phyloP scores from a whole-genome alignment of 2,888 invertebrate species.

The Busseola fusca region DNA sequence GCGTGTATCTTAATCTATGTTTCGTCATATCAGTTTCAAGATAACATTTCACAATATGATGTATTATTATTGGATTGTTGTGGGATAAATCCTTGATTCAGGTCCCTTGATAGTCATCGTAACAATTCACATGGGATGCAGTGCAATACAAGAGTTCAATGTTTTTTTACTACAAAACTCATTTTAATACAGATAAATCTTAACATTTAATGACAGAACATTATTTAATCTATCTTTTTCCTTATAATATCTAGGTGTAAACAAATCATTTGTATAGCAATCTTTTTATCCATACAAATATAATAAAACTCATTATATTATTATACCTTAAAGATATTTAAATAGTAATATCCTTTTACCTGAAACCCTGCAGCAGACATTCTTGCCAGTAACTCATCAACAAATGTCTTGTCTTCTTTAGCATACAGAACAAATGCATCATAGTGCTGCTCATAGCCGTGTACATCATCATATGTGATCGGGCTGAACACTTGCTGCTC shows the following conservation, averaged over 20 bases:
- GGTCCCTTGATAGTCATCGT: background rate
- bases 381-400: conserved; percentile 89
- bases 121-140: background rate
- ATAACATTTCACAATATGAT: conserved; percentile 20
- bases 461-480: conserved; percentile 88
- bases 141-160: background rate
- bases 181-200: background rate
- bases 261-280: background rate
- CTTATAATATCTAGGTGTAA: background rate
- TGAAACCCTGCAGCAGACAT: conserved; percentile 91
- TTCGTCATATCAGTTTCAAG: conserved; percentile 29
- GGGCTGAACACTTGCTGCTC: conserved; percentile 21
- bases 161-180: background rate
- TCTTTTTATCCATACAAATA: background rate
- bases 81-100: background rate
- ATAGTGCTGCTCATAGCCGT: conserved; percentile 89
- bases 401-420: conserved; percentile 92
- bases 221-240: background rate
- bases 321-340: background rate
- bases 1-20: conserved; percentile 20
- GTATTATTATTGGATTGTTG: background rate
- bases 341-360: conserved; percentile 75
- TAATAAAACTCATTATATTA: background rate
- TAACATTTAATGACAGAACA: background rate
- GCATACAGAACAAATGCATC: conserved; percentile 94